phyloP scores from a whole-genome alignment of 2,888 invertebrate species.

The Mimachlamys varia region DNA sequence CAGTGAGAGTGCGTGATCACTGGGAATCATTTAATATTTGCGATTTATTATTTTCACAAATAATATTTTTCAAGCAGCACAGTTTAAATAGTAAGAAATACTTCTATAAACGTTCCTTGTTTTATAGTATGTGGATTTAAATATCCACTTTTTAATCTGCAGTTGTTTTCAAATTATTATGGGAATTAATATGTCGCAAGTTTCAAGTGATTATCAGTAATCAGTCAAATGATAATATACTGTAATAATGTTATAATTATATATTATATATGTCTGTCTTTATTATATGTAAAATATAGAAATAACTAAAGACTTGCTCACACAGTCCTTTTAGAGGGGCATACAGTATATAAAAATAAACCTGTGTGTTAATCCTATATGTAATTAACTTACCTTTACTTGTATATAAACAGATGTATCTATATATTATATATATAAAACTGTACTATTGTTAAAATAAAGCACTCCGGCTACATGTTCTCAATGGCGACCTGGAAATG shows the following conservation, averaged over 20 bases:
- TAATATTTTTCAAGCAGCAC: background rate
- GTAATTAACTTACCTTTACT: background rate
- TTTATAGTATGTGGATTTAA: background rate
- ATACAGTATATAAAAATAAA: background rate
- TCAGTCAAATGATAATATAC: background rate
- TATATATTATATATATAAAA: background rate
- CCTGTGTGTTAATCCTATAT: background rate
- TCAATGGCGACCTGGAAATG: slow-evolving; percentile 2
- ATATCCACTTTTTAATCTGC: background rate
- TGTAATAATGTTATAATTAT: slow-evolving; percentile 17
- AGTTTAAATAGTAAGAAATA: background rate
- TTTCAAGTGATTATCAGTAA: background rate
- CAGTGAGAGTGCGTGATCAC: background rate
- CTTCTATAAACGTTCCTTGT: background rate
- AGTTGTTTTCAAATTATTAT: background rate
- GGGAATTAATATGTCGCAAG: background rate
- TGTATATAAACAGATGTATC: background rate
- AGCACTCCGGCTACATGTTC: background rate
- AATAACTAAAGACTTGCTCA: slow-evolving; percentile 2
- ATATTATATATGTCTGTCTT: slow-evolving; percentile 8
- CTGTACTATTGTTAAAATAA: slow-evolving; percentile 17
- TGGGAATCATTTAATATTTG: background rate
- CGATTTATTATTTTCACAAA: background rate
- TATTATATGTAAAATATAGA: background rate
- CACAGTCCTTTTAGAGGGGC: slow-evolving; percentile 5